phyloP scores from a whole-genome alignment of 1,140 invertebrate species.

The Dryas iulia region DNA sequence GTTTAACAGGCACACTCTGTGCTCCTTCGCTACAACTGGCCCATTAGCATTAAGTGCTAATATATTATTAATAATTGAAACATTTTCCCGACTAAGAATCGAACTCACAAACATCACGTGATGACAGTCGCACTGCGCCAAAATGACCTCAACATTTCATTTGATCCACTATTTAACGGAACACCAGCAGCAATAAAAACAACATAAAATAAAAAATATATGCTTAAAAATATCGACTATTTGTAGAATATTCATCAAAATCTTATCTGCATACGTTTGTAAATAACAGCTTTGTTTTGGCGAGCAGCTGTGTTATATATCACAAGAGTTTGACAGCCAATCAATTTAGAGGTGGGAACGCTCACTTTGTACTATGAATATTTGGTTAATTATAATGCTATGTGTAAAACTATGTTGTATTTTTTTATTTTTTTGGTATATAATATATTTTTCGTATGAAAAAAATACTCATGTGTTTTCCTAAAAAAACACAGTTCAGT shows the following conservation, averaged over 20 bases:
- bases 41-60: too few relatives aligned
- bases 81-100: too few relatives aligned
- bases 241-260: constrained; percentile 3
- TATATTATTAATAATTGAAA: too few relatives aligned
- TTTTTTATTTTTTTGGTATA: too few relatives aligned
- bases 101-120: too few relatives aligned
- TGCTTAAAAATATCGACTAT: neutral
- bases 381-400: neutral
- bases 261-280: constrained; percentile 4
- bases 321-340: constrained; percentile 10
- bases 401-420: neutral
- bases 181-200: neutral
- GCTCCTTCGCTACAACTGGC: too few relatives aligned
- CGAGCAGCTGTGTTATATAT: constrained; percentile 9
- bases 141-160: neutral
- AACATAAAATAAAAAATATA: neutral
- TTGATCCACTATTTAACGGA: neutral
- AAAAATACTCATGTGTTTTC: too few relatives aligned
- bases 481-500: too few relatives aligned
- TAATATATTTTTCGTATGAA: too few relatives aligned
- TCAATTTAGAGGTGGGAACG: constrained; percentile 4
- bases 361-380: neutral
- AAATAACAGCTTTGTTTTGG: constrained; percentile 8
- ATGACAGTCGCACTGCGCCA: too few relatives aligned
- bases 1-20: too few relatives aligned